phyloP scores from a whole-genome alignment of 2,888 invertebrate species.

The Plebejus argus region DNA sequence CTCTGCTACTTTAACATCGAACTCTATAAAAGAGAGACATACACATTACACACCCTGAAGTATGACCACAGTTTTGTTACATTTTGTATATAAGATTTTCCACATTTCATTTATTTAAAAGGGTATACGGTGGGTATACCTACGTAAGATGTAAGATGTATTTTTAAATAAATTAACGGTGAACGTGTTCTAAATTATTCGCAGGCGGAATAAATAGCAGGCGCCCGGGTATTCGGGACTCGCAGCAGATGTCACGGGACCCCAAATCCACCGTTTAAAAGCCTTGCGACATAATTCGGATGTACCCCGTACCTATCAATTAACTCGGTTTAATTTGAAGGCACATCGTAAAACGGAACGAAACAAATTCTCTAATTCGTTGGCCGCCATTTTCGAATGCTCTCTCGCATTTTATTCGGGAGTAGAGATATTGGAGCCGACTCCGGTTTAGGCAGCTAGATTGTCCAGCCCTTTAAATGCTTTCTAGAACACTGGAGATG shows the following conservation, averaged over 20 bases:
- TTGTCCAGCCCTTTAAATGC: not conserved
- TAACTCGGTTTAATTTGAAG: conserved; percentile 52
- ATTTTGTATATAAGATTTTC: too few species aligned
- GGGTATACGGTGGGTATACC: too few species aligned
- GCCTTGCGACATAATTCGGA: conserved; percentile 17
- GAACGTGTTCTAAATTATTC: conserved; percentile 29
- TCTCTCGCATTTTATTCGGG: conserved; percentile 54
- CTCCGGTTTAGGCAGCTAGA: not conserved
- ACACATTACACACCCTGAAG: too few species aligned
- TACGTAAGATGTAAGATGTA: too few species aligned
- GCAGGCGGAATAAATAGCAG: conserved; percentile 24
- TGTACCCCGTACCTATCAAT: conserved; percentile 46
- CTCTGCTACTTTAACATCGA: too few species aligned
- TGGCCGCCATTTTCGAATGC: conserved; percentile 57
- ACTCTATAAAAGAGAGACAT: too few species aligned
- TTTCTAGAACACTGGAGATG: not conserved
- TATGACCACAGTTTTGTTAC: too few species aligned
- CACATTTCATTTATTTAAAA: not conserved
- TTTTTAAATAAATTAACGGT: conserved; percentile 10
- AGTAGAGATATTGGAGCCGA: not conserved
- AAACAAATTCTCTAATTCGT: conserved; percentile 57
- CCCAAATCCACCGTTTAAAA: conserved; percentile 35
- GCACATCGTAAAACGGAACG: conserved; percentile 53
- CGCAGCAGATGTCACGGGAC: conserved; percentile 29
- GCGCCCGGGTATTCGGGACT: not conserved